Base-by-base conservation (phyloP, 1,140 invertebrate species). In the Bicyclus anynana region DNA sequence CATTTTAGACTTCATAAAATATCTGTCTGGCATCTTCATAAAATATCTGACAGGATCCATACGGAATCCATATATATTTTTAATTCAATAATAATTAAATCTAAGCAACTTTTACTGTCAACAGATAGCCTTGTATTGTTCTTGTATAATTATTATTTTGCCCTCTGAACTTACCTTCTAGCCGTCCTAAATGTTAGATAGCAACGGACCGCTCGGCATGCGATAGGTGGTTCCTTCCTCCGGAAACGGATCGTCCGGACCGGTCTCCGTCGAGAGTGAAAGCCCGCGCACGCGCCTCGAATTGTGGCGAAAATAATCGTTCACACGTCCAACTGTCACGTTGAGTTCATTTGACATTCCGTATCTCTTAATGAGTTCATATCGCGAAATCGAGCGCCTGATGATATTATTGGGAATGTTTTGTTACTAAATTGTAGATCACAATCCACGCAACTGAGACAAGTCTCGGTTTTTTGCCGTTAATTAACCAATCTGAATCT, bases 181-280 rank as follows among this genome's bases (percentile, higher is more conserved):
- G 48, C 23, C 23, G 47, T 35, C 48, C 14, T 17, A 17, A 38
- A 37, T 56, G 17, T 56, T 27, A 13, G 47, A 26, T 57, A 18
- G 47, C 46, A n/a, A 57, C 48, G 17, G 35, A 42, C 33, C 18
- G 20, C 38, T 52, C 50, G 50, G 50, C 42, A 50, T 49, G 50
- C 60, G 27, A 53, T 64, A 51, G 21, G 29, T 55, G 12, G 10
- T 33, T 38, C 40, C 44, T 53, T 61, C 62, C 54, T 62, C 42
- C 54, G 63, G 59, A 65, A 61, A 57, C 58, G 50, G 58, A 61
- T 56, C 58, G 40, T 42, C 23, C 59, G 38, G 59, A 71, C 70
- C 68, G 68, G 67, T 73, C n/a, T n/a, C 65, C 26, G 40, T 27
- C 42, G 67, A 77, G 62, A 77, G 74, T 77, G 74, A 77, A 77